Percentiles rank a stretch among this genome's conserved stretches.
These are phyloP conservation scores for Sebastes ruberrimus DNA, from an alignment of 2,797 vertebrate species.

Conservation along the genomic window DNA sequence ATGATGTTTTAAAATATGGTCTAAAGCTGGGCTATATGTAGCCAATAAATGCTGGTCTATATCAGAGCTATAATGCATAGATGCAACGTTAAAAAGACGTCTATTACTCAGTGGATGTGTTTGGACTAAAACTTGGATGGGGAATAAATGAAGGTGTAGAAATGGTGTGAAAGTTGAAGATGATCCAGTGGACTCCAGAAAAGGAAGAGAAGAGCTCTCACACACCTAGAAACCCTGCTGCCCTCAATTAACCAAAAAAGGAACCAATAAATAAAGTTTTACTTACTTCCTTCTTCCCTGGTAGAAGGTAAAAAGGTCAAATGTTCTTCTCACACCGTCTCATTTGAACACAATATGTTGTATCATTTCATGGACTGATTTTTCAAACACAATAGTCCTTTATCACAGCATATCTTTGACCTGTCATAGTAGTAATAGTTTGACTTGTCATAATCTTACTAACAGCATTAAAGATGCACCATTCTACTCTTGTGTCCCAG, in stretches of 20 bases:
- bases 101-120: not conserved
- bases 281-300: not conserved
- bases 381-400: not conserved
- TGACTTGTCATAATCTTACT: too few relatives aligned
- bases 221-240: not conserved
- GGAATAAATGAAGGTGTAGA: not conserved
- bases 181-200: not conserved
- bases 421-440: too few relatives aligned
- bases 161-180: not conserved
- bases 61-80: too few relatives aligned
- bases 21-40: too few relatives aligned
- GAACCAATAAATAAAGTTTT: not conserved
- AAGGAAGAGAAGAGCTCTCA: not conserved
- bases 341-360: not conserved
- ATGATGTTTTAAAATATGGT: too few relatives aligned
- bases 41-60: too few relatives aligned
- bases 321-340: not conserved
- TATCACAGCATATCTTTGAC: too few relatives aligned
- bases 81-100: accelerated
- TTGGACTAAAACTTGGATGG: not conserved
- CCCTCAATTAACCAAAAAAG: not conserved
- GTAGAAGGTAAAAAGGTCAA: not conserved
- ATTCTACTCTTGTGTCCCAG: too few relatives aligned
- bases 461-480: too few relatives aligned
- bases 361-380: not conserved